phyloP scores from a whole-genome alignment of 2,888 invertebrate species.

The Lasioglossum figueresi region DNA sequence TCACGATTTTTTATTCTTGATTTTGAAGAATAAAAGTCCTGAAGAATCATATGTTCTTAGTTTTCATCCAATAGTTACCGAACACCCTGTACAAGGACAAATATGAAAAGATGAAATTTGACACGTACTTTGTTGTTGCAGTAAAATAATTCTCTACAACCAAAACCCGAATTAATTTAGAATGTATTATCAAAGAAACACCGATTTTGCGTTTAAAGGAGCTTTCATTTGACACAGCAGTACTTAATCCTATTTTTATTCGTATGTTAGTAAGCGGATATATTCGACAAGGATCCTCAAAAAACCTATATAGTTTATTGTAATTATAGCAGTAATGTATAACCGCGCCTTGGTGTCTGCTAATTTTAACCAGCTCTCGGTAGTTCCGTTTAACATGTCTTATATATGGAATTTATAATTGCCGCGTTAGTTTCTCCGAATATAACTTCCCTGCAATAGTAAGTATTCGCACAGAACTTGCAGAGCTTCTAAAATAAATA shows the following conservation, averaged over 20 bases:
- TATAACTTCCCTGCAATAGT: slow-evolving; percentile 5
- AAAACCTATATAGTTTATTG: slow-evolving; percentile 9
- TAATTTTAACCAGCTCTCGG: slow-evolving; percentile 51
- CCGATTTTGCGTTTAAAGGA: not conserved
- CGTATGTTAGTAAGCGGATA: not conserved
- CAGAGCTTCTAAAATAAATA: not conserved
- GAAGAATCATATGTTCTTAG: not conserved
- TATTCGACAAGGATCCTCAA: not conserved
- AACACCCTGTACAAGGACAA: not conserved
- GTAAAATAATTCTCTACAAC: not conserved
- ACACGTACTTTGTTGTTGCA: no score
- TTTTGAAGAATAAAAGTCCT: not conserved
- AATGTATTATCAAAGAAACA: not conserved
- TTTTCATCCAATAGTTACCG: not conserved
- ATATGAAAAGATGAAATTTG: not conserved
- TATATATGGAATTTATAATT: slow-evolving; percentile 6
- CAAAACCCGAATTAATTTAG: not conserved
- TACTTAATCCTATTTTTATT: not conserved
- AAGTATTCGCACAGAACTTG: not conserved
- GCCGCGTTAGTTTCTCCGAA: slow-evolving; percentile 5
- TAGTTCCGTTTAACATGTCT: not conserved
- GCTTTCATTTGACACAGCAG: not conserved
- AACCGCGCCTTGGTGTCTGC: slow-evolving; percentile 18
- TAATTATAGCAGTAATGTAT: slow-evolving; percentile 31
- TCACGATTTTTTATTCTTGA: no score